phyloP scores from a whole-genome alignment of 2,888 invertebrate genomes.

The Melipona bicolor region DNA sequence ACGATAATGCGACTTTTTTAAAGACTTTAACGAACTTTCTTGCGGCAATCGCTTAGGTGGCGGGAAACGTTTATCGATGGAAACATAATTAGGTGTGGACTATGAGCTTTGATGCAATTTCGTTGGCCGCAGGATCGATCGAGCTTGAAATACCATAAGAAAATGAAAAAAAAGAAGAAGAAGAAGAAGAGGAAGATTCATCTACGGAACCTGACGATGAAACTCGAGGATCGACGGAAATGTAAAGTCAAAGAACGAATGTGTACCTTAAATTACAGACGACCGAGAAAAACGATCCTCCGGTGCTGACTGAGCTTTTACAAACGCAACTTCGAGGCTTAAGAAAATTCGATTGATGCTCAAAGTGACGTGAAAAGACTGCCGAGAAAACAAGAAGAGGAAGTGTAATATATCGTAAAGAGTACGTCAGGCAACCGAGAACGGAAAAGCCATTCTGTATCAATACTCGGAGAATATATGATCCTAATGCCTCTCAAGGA shows the following conservation, averaged over 20 bases:
- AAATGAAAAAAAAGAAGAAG: not conserved
- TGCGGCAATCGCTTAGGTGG: not conserved
- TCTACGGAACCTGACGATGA: not conserved
- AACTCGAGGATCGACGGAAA: not conserved
- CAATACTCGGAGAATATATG: constrained; percentile 45
- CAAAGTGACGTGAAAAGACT: not conserved
- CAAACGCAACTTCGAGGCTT: not conserved
- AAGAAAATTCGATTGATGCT: not conserved
- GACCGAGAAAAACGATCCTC: not conserved
- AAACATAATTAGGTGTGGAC: constrained; percentile 34
- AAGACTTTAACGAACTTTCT: constrained; percentile 35
- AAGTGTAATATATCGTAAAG: not conserved
- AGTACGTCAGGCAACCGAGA: not conserved
- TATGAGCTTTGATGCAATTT: constrained; percentile 9
- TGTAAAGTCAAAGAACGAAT: not conserved
- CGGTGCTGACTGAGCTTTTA: not conserved
- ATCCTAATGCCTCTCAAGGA: constrained; percentile 46
- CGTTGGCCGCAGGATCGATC: constrained; percentile 8
- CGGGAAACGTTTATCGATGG: constrained; percentile 23
- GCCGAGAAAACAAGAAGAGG: not conserved
- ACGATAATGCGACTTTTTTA: constrained; percentile 34
- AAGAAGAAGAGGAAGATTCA: not conserved
- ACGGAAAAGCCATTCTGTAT: constrained; percentile 33
- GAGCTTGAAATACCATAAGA: not conserved
- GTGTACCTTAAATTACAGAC: not conserved